Conservation (phyloP, 2,888 invertebrate genomes). For the Liposcelis brunnea region DNA sequence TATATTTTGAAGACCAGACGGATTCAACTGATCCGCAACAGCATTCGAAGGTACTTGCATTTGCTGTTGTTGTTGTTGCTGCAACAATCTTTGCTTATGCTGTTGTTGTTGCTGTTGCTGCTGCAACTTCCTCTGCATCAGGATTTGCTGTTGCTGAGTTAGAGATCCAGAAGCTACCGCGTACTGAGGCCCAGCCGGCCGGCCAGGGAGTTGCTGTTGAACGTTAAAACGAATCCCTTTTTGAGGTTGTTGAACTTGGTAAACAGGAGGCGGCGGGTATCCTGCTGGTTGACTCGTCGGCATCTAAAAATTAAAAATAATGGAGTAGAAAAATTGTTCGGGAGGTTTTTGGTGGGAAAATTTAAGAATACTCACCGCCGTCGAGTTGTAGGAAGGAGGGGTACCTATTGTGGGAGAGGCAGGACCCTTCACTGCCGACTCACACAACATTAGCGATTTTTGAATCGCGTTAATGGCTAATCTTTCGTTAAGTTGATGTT, state of each 20-base stretch:
- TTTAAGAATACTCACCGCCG: constrained; percentile 32
- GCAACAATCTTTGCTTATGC: constrained; percentile 48
- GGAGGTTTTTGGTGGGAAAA: not conserved
- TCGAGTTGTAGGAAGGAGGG: constrained; percentile 40
- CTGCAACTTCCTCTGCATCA: constrained; percentile 33
- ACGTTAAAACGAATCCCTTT: constrained; percentile 19
- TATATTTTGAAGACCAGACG: constrained; percentile 46
- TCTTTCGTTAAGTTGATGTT: constrained; percentile 46
- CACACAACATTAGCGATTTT: constrained; percentile 76
- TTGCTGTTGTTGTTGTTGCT: constrained; percentile 66
- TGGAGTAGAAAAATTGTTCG: not conserved
- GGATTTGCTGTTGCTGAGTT: constrained; percentile 23
- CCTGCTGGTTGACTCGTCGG: not conserved
- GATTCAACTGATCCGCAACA: constrained; percentile 38
- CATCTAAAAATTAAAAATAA: not conserved
- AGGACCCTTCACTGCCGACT: constrained; percentile 47
- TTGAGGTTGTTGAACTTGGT: constrained; percentile 23
- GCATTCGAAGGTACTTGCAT: constrained; percentile 64
- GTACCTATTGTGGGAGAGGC: constrained; percentile 38
- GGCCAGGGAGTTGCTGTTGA: constrained; percentile 14
- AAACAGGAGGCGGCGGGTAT: constrained; percentile 28
- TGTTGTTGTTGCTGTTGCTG: constrained; percentile 33
- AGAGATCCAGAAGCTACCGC: constrained; percentile 4
- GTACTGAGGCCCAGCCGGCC: constrained; percentile 19
- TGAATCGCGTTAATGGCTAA: constrained; percentile 80